Percentiles rank a stretch among this genome's conserved stretches.
Conservation (phyloP, 2,888 invertebrate species). For the Galeopsomyia nigrocyanea region DNA sequence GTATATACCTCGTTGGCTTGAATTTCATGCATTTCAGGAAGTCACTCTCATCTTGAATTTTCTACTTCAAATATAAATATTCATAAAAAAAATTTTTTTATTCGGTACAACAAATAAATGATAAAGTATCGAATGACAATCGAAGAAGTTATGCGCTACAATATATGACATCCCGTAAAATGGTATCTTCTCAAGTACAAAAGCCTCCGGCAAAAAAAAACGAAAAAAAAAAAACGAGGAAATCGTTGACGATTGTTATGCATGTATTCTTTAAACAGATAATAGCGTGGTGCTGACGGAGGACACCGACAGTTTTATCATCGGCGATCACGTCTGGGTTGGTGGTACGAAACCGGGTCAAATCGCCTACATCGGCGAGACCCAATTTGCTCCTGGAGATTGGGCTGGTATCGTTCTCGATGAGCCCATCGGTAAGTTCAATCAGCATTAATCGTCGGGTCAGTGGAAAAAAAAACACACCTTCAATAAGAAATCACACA, state of each 20-base stretch:
- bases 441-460: too few relatives aligned
- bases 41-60: too few relatives aligned
- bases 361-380: conserved; percentile 94
- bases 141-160: too few relatives aligned
- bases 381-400: conserved; percentile 97
- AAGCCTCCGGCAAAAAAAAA: not conserved
- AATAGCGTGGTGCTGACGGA: conserved; percentile 87
- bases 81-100: too few relatives aligned
- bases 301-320: conserved; percentile 95
- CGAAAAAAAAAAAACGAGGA: not conserved
- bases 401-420: conserved; percentile 99
- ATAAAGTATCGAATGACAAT: too few relatives aligned
- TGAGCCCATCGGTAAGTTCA: conserved; percentile 85
- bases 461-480: too few relatives aligned
- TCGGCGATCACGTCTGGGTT: conserved; percentile 95
- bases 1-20: not conserved
- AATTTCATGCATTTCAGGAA: not conserved
- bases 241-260: not conserved
- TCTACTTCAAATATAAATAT: too few relatives aligned
- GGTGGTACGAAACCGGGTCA: conserved; percentile 92
- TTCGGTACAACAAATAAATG: too few relatives aligned
- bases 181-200: too few relatives aligned
- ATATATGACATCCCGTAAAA: too few relatives aligned
- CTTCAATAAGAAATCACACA: too few relatives aligned
- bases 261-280: conserved; percentile 72